Conservation (phyloP, 2,113 vertebrate species). For the Podilymbus podiceps region DNA sequence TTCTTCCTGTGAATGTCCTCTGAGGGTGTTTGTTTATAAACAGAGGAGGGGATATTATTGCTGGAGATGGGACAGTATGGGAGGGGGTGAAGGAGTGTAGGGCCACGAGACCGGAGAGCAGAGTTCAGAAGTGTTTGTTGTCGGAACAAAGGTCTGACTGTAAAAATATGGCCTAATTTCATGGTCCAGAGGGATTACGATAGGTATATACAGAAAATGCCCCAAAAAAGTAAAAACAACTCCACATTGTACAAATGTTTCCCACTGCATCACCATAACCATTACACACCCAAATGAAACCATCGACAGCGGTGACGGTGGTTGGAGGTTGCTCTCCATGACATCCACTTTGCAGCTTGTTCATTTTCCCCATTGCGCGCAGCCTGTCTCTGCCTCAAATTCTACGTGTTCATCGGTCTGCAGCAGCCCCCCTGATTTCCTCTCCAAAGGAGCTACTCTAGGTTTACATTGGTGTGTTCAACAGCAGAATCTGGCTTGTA, state of each 20-base stretch:
- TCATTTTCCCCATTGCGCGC: not conserved
- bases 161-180: slow-evolving; percentile 58
- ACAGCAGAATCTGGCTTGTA: slow-evolving; percentile 45
- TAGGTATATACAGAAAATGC: slow-evolving; percentile 67
- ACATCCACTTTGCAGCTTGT: not conserved
- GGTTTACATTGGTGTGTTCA: slow-evolving; percentile 47
- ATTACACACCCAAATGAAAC: slow-evolving; percentile 7
- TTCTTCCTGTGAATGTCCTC: slow-evolving; percentile 51
- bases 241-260: slow-evolving; percentile 23
- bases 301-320: not conserved
- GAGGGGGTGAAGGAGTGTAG: slow-evolving; percentile 26
- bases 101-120: slow-evolving; percentile 22
- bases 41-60: slow-evolving; percentile 57
- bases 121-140: slow-evolving; percentile 65
- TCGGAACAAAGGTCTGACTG: slow-evolving; percentile 71
- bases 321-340: not conserved
- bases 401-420: not conserved
- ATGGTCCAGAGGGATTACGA: slow-evolving; percentile 67
- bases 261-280: slow-evolving; percentile 45
- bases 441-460: slow-evolving; percentile 17
- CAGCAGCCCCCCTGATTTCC: not conserved
- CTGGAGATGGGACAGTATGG: slow-evolving; percentile 26
- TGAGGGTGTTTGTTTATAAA: slow-evolving; percentile 72
- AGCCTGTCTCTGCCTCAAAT: not conserved
- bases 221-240: slow-evolving; percentile 59